phyloP scores from a whole-genome alignment of 2,113 vertebrate species.

The Xiphophorus maculatus region DNA sequence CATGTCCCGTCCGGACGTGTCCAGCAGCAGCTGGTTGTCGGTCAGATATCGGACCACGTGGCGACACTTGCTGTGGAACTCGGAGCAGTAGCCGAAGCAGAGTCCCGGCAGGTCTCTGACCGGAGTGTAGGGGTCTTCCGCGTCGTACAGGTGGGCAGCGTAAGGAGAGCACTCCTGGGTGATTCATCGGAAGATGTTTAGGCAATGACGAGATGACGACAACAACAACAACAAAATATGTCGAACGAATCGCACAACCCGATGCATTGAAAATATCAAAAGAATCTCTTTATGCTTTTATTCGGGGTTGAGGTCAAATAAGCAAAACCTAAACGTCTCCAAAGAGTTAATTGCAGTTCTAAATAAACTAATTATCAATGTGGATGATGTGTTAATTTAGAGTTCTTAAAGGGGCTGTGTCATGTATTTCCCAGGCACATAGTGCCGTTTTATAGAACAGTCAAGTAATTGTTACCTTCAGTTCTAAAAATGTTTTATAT shows the following conservation, averaged over 20 bases:
- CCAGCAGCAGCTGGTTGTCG: constrained; percentile 54
- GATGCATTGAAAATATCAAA: too few relatives aligned
- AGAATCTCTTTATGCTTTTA: neutral
- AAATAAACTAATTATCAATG: neutral
- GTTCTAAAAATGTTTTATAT: too few relatives aligned
- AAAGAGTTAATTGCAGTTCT: neutral
- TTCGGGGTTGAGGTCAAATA: neutral
- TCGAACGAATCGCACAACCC: too few relatives aligned
- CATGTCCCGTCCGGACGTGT: constrained; percentile 54
- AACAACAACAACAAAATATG: neutral
- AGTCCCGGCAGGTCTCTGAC: constrained; percentile 84
- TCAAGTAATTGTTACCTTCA: too few relatives aligned
- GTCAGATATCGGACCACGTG: constrained; percentile 80
- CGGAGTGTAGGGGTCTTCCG: constrained; percentile 82
- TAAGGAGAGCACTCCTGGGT: constrained; percentile 87
- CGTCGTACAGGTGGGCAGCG: constrained; percentile 85
- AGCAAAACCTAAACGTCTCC: neutral
- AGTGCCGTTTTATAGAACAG: too few relatives aligned
- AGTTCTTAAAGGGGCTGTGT: neutral
- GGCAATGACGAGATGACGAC: neutral
- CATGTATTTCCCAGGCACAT: too few relatives aligned
- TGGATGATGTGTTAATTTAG: neutral
- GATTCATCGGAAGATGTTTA: neutral
- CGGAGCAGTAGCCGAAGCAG: constrained; percentile 82
- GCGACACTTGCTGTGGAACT: constrained; percentile 79